Evolutionary conservation across 2,888 invertebrate genomes (phyloP).

Genomic region (Aphidoletes aphidimyza): DNA sequence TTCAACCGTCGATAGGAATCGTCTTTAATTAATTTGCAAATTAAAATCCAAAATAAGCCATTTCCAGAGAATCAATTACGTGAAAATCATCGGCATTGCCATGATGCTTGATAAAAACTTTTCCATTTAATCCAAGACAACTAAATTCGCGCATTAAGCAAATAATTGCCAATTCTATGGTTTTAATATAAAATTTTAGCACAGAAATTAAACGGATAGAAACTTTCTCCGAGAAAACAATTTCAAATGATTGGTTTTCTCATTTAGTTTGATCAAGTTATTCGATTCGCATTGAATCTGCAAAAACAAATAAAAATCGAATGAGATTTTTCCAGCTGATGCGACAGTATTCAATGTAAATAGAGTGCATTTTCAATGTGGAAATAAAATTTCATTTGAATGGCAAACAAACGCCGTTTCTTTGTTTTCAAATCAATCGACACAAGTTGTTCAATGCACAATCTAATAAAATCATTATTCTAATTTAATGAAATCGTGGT

Average conservation of each 20-base stretch:
- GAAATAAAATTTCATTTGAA: neutral
- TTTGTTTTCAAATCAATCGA: neutral
- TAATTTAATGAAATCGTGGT: slow-evolving; percentile 19
- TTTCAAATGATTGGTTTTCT: neutral
- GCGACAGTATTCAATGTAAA: neutral
- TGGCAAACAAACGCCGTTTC: neutral
- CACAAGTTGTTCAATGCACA: slow-evolving; percentile 11
- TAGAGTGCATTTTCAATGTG: too few species aligned
- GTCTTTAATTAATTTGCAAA: slow-evolving; percentile 45
- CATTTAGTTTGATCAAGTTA: neutral
- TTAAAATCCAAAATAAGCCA: slow-evolving; percentile 47
- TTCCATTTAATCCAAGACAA: neutral
- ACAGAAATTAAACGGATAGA: slow-evolving; percentile 35
- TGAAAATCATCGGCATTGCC: neutral
- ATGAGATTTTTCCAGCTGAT: neutral
- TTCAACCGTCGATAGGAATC: slow-evolving; percentile 40
- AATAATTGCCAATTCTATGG: slow-evolving; percentile 25
- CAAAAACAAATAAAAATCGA: neutral
- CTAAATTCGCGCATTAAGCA: neutral
- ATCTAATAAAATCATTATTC: slow-evolving; percentile 51
- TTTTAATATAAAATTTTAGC: neutral
- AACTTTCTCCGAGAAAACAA: neutral
- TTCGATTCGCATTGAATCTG: neutral
- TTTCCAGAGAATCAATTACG: neutral
- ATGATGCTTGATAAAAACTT: neutral